A percentile compares a stretch with the other conserved stretches of the same genome.
Evolutionary conservation across 2,888 invertebrate genomes (phyloP).

Genomic region (Altica lythri): DNA sequence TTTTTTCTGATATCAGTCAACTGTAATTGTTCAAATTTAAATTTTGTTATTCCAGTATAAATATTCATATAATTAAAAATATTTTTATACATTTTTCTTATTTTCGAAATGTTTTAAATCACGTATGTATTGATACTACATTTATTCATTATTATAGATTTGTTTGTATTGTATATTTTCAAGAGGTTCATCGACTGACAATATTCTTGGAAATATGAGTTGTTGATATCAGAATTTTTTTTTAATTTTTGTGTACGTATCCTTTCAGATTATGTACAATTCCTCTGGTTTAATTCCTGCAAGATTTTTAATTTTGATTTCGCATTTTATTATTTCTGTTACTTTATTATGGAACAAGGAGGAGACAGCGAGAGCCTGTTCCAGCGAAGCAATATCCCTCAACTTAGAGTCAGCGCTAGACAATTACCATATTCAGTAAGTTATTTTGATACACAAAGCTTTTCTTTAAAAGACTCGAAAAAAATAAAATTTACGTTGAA

Average conservation of each 20-base stretch:
- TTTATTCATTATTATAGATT: neutral
- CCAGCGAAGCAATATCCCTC: slow-evolving; percentile 36
- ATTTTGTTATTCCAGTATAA: neutral
- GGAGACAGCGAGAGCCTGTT: slow-evolving; percentile 62
- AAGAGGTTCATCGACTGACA: too few species aligned
- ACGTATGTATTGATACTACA: too few species aligned
- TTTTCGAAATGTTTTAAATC: too few species aligned
- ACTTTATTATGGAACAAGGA: slow-evolving; percentile 70
- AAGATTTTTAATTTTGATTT: slow-evolving; percentile 70
- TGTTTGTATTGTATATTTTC: too few species aligned
- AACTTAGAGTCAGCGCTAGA: slow-evolving; percentile 54
- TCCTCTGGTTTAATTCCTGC: slow-evolving; percentile 65
- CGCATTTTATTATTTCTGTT: slow-evolving; percentile 70
- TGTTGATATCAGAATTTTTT: too few species aligned
- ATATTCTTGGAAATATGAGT: too few species aligned
- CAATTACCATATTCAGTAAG: slow-evolving; percentile 65
- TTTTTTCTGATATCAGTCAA: too few species aligned
- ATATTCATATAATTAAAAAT: neutral
- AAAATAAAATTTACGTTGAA: too few species aligned
- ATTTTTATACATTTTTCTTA: too few species aligned
- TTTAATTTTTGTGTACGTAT: neutral
- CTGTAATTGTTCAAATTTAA: too few species aligned
- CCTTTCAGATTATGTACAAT: slow-evolving; percentile 47
- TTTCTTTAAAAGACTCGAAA: too few species aligned
- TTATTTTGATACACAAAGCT: too few species aligned